Percentiles rank a stretch among this genome's conserved stretches.
Evolutionary conservation across 2,113 vertebrate genomes (phyloP).

Genomic region (Baryphthengus martii): DNA sequence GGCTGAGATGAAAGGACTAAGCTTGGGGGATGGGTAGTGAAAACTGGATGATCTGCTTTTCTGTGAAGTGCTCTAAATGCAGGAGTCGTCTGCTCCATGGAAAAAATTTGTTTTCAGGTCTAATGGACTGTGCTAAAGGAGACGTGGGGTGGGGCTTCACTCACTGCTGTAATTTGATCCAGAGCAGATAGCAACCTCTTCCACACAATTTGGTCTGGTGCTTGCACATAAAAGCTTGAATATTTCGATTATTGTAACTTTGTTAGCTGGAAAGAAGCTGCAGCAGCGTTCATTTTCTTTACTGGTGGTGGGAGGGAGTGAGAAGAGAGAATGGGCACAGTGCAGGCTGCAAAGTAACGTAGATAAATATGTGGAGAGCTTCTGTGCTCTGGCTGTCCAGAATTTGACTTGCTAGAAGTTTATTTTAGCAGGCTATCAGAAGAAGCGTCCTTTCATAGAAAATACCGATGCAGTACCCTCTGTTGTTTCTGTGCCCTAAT

Average conservation of each 20-base stretch:
- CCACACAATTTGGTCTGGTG: slow-evolving; percentile 80
- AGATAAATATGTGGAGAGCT: slow-evolving; percentile 52
- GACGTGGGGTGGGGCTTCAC: slow-evolving; percentile 87
- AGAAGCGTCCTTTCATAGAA: slow-evolving; percentile 51
- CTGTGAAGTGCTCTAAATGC: slow-evolving; percentile 82
- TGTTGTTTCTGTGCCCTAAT: not conserved
- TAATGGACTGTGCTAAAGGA: slow-evolving; percentile 86
- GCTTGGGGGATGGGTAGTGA: slow-evolving; percentile 78
- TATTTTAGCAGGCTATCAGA: slow-evolving; percentile 61
- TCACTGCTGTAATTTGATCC: slow-evolving; percentile 92
- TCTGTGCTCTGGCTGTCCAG: slow-evolving; percentile 35
- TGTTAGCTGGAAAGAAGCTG: slow-evolving; percentile 72
- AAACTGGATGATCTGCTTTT: slow-evolving; percentile 79
- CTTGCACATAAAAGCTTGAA: slow-evolving; percentile 76
- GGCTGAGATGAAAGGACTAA: slow-evolving; percentile 82
- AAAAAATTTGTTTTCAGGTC: slow-evolving; percentile 88
- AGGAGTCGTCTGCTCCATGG: slow-evolving; percentile 84
- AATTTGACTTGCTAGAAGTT: slow-evolving; percentile 63
- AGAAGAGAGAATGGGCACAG: slow-evolving; percentile 14
- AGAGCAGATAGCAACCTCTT: slow-evolving; percentile 86
- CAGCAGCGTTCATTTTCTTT: slow-evolving; percentile 65
- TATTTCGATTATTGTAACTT: slow-evolving; percentile 75
- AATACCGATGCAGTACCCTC: slow-evolving; percentile 16
- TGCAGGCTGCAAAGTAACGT: slow-evolving; percentile 39
- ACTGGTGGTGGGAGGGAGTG: slow-evolving; percentile 23